Evolutionary conservation across 2,888 invertebrate species (phyloP), one percentile per base, ranked within the genome.

Genomic region (Coelopa pilipes): DNA sequence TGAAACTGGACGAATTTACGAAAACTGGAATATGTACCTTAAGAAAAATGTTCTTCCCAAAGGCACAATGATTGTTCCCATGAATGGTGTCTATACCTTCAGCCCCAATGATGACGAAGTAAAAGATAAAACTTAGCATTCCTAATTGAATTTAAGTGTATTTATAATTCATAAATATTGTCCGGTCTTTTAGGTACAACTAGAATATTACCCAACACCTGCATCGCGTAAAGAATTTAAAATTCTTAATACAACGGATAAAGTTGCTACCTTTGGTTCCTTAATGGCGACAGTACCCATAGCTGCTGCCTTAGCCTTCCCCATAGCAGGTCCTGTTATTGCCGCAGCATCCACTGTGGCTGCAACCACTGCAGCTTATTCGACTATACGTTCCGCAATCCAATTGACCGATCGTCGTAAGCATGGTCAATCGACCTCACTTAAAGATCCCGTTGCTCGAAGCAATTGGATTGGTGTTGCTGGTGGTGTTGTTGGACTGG

Each of bases 11-110:
- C 85, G 89, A 4, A 87, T 88, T 1, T 90, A 90, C 79, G 78
- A 85, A 73, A 85, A 85, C 73, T 90, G 90, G 90, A 76, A 77
- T 0, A 81, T 85, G n/a, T 90, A 88, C 80, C 79, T 88, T 46
- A 73, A 79, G 1, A 82, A 85, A 15, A 90, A 90, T 81, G 85
- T 86, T 73, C 81, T 89, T 34, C 87, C 87, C 0, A 78, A 85
- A 74, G 88, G 89, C 15, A 79, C 84, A 2, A 87, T 90, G 86
- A 82, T 89, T 65, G 84, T 88, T 1, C 90, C 90, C 0, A 66
- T 76, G 13, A 81, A 87, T 59, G 90, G 90, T 2, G 75, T 84
- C 50, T 88, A 88, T 74, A 77, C 77, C n/a, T 73, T 82, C 0
- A 74, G 78, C 7, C 7, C 34, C 19, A 11, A 65, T 0, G 15